Base-by-base conservation (phyloP, 2,888 invertebrate species). In the Polydrusus cervinus region DNA sequence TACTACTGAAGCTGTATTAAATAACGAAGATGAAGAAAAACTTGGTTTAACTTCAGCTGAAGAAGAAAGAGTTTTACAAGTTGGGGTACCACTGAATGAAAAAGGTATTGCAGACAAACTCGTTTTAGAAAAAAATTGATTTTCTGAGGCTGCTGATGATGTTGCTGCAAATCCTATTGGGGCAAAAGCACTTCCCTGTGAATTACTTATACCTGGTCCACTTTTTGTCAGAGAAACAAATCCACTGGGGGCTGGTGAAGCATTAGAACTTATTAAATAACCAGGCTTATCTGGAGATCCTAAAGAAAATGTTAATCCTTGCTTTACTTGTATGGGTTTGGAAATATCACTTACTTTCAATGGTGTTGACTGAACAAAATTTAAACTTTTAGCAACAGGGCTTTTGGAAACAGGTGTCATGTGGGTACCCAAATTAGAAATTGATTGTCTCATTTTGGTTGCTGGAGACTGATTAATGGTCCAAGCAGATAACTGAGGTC, bases 401-500 rank as follows among this genome's bases (percentile, higher is more conserved):
- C 66, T 18, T 77, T 81, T 80, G 2, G 71, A n/a, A 20, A 80
- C 76, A 10, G 80, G 80, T 9, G 81, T 79, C 70, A 80, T 77
- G 60, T 78, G 78, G 3, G 80, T 76, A 8, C 79, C 79, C n/a
- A 80, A 68, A 62, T 77, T 70, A 2, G 79, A 81, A 67, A 78
- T 71, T n/a, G 78, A 78, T 25, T 79, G 76, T 73, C 78, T 79
- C 49, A 70, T 75, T 76, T 74, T 81, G 38, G 68, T 69, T 38
- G 72, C 68, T 47, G 83, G 81, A 13, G 82, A 80, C 49, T 84
- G 81, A 57, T 74, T 71, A 45, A 85, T 73, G 9, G 83, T 78
- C 9, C 81, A 82, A 64, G 83, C 82, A 11, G 83, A 80, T 20
- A 84, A 80, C 81, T 86, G 86, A 71, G 90, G 84, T 82, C 90